phyloP scores from a whole-genome alignment of 2,113 vertebrate genomes.

The Perca schrenkii region DNA sequence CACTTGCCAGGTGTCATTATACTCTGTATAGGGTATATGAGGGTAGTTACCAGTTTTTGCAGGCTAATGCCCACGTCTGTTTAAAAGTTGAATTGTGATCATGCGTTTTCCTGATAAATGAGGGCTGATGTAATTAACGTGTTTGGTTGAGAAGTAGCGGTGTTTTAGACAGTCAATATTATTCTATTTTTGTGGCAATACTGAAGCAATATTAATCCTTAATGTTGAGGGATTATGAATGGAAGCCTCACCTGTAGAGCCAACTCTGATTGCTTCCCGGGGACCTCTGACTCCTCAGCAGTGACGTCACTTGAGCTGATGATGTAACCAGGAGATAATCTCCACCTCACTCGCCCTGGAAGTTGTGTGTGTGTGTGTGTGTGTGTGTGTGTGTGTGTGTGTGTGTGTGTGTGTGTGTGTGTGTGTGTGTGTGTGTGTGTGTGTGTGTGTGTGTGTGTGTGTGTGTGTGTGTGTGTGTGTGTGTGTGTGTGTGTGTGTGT shows the following conservation, averaged over 20 bases:
- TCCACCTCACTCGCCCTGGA: slow-evolving; percentile 23
- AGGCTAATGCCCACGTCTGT: slow-evolving; percentile 4
- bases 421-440: not conserved
- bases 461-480: not conserved
- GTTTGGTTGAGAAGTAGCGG: slow-evolving; percentile 69
- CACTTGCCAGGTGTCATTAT: slow-evolving; percentile 9
- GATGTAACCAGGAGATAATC: slow-evolving; percentile 79
- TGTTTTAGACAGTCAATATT: slow-evolving; percentile 68
- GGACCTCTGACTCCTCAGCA: slow-evolving; percentile 55
- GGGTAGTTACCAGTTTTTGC: slow-evolving; percentile 12
- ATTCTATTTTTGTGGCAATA: slow-evolving; percentile 83
- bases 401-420: slow-evolving; percentile 2
- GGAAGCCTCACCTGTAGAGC: slow-evolving; percentile 70
- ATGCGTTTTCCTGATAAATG: slow-evolving; percentile 71
- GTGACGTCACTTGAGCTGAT: slow-evolving; percentile 72
- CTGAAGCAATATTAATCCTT: slow-evolving; percentile 87
- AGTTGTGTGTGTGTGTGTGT: not conserved
- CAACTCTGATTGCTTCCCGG: slow-evolving; percentile 64
- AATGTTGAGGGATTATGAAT: slow-evolving; percentile 65
- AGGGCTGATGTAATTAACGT: slow-evolving; percentile 64
- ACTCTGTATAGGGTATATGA: not conserved
- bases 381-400: not conserved
- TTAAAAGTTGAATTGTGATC: slow-evolving; percentile 50
- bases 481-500: not conserved
- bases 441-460: not conserved